Percentiles rank a stretch among this genome's conserved stretches.
Conservation (phyloP, 2,888 invertebrate species). For the Sminthurinus aureus region DNA sequence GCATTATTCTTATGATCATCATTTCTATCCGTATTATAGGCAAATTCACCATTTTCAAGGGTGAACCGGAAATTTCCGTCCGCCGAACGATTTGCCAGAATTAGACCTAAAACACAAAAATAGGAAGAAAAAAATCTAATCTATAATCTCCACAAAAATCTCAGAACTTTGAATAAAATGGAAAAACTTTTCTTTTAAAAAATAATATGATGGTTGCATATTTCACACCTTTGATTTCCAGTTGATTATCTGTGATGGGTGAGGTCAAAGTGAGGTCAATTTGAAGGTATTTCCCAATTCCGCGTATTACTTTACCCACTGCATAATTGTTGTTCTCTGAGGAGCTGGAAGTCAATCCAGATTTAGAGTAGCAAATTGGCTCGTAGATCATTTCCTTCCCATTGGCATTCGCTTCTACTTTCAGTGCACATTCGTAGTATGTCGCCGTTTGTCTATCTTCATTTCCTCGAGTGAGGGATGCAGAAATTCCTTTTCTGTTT, state of each 20-base stretch:
- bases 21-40: neutral
- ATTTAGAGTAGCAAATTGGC: constrained; percentile 5
- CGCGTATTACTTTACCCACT: constrained; percentile 10
- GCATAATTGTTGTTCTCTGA: neutral
- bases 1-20: neutral
- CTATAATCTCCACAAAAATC: no score
- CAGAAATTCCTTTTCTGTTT: neutral
- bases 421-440: neutral
- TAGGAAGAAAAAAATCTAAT: no score
- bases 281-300: constrained; percentile 10
- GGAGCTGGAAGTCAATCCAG: no score
- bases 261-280: constrained; percentile 22
- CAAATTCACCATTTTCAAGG: neutral
- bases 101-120: neutral
- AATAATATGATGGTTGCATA: neutral
- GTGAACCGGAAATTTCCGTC: neutral
- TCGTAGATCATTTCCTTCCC: constrained; percentile 19
- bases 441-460: neutral
- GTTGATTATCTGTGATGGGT: neutral
- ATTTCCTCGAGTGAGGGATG: neutral
- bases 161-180: no score
- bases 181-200: neutral
- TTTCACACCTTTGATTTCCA: constrained; percentile 27
- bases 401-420: neutral
- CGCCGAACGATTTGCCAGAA: neutral